Conservation (phyloP, 2,113 vertebrate species). For the Semnornis frantzii region DNA sequence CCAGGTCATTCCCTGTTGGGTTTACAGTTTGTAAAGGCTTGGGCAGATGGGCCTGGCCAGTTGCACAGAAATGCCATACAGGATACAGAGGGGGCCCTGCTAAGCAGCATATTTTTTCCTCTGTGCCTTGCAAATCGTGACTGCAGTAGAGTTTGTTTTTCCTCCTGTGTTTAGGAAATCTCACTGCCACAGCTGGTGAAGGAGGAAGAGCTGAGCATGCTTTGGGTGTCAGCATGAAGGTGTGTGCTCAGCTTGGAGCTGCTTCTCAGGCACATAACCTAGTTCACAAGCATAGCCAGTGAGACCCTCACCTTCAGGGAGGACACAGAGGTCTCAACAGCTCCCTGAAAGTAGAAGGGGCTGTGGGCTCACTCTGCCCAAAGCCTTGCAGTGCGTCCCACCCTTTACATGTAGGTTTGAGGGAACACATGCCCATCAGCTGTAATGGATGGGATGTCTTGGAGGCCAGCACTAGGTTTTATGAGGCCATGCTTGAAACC, state of each 20-base stretch:
- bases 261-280: background rate
- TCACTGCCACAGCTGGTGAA: background rate
- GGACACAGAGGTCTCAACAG: background rate
- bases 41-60: conserved; percentile 39
- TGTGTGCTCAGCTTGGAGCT: background rate
- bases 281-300: background rate
- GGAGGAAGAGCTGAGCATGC: background rate
- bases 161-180: background rate
- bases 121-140: background rate
- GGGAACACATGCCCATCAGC: background rate
- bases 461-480: background rate
- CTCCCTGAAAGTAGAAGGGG: background rate
- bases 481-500: background rate
- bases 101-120: conserved; percentile 54
- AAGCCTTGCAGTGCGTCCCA: background rate
- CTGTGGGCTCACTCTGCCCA: background rate
- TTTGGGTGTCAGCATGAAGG: background rate
- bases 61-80: conserved; percentile 22
- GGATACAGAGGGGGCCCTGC: conserved; percentile 23
- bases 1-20: background rate
- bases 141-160: background rate
- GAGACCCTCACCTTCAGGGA: accelerated
- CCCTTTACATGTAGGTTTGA: background rate
- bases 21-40: background rate
- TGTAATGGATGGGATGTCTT: background rate